Percentiles rank a stretch among this genome's conserved stretches.
Evolutionary conservation across 1,140 invertebrate species (phyloP).

Genomic region (Ostrea denselamellosa): DNA sequence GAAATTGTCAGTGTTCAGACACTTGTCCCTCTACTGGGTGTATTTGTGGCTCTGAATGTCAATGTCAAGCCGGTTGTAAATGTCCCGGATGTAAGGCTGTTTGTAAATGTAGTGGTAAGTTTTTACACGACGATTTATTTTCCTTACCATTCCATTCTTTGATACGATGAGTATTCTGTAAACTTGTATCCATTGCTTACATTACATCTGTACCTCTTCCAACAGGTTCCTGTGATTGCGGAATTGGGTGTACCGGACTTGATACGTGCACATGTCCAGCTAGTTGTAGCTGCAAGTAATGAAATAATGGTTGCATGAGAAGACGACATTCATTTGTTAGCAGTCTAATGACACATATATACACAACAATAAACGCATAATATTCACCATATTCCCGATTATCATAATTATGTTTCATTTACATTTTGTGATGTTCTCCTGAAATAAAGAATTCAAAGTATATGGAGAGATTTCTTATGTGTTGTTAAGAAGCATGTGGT

Average conservation of each 20-base stretch:
- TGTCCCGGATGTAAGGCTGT: not conserved
- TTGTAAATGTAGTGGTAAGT: not conserved
- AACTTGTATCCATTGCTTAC: no score
- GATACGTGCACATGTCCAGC: not conserved
- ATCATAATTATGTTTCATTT: no score
- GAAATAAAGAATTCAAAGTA: no score
- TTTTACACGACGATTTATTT: not conserved
- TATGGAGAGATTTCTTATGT: no score
- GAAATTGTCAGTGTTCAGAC: not conserved
- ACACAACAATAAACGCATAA: no score
- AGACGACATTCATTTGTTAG: not conserved
- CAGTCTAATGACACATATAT: no score
- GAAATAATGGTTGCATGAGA: not conserved
- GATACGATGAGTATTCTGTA: no score
- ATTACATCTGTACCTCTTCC: no score
- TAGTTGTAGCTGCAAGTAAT: not conserved
- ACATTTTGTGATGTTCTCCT: no score
- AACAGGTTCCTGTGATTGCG: not conserved
- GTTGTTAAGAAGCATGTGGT: no score
- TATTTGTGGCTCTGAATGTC: not conserved
- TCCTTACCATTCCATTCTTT: not conserved
- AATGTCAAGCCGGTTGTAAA: not conserved
- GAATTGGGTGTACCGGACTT: not conserved
- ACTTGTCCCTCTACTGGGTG: not conserved
- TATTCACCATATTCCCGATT: no score